These are phyloP conservation scores for Platerodrilus igneus DNA, from an alignment of 2,888 invertebrate species.

Conservation along the genomic window DNA sequence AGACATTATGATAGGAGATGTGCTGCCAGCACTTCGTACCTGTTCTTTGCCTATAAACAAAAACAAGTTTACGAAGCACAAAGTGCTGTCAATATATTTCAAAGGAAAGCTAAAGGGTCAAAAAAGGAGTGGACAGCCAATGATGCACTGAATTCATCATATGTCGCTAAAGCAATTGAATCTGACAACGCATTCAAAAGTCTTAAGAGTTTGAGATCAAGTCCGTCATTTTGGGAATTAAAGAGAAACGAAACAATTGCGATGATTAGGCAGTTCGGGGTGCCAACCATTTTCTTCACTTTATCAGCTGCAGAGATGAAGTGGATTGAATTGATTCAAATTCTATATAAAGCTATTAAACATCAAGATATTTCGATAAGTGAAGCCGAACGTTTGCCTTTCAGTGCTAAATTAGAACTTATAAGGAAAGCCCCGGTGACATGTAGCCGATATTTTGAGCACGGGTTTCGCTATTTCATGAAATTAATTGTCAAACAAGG, in stretches of 20 bases:
- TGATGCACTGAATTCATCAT: background rate
- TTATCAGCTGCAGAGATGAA: conserved; percentile 4
- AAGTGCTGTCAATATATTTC: background rate
- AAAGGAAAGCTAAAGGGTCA: conserved; percentile 1
- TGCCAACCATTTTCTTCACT: conserved; percentile 1
- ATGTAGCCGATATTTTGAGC: conserved; percentile 1
- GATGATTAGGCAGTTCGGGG: background rate
- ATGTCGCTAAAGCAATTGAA: background rate
- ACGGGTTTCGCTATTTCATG: background rate
- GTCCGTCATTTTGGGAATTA: conserved; percentile 4
- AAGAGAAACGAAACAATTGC: conserved; percentile 2
- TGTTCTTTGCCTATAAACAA: background rate
- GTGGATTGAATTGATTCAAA: conserved; percentile 4
- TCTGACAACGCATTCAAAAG: background rate
- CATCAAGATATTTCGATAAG: background rate
- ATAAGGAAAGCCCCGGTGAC: conserved; percentile 4
- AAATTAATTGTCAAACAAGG: background rate
- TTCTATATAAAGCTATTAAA: background rate
- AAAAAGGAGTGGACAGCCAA: background rate
- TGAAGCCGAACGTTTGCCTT: background rate
- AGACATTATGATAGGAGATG: background rate
- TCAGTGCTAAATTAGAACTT: background rate
- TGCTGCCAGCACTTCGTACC: background rate
- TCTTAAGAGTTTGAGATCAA: background rate
- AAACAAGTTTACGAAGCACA: background rate